Conservation (phyloP, 1,140 invertebrate genomes). For the Drosophila teissieri region DNA sequence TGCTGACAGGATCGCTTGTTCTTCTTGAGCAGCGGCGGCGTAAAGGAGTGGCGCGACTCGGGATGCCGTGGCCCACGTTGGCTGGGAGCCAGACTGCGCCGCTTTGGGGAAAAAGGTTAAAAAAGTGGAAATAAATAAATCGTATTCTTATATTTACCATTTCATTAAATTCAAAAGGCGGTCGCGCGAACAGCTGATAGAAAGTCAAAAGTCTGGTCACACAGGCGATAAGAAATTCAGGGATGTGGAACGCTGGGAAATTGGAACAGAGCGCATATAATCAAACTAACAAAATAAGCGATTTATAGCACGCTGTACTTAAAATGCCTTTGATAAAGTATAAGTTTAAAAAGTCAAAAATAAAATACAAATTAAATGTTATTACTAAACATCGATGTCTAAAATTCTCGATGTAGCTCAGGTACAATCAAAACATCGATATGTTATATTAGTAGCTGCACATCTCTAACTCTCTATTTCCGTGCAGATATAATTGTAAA, state of each 20-base stretch:
- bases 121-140: not conserved
- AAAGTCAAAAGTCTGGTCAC: constrained; percentile 4
- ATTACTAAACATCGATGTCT: not conserved
- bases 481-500: constrained; percentile 60
- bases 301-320: no score
- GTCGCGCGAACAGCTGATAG: constrained; percentile 26
- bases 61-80: constrained; percentile 47
- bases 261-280: no score
- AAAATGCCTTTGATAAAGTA: no score
- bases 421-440: not conserved
- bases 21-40: constrained; percentile 71
- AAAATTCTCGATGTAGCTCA: not conserved
- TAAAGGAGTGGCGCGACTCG: constrained; percentile 55
- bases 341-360: not conserved
- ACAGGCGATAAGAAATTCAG: not conserved
- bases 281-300: no score
- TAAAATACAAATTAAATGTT: not conserved
- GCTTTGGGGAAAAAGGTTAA: constrained; percentile 20
- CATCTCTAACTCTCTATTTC: constrained; percentile 70
- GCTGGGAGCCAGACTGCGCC: constrained; percentile 78
- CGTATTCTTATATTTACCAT: constrained; percentile 43
- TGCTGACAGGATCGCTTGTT: constrained; percentile 69
- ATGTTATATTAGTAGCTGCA: not conserved
- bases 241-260: no score
- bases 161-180: constrained; percentile 12